Evolutionary conservation across 2,888 invertebrate genomes (phyloP).

Genomic region (Apomyelois bistriatella): DNA sequence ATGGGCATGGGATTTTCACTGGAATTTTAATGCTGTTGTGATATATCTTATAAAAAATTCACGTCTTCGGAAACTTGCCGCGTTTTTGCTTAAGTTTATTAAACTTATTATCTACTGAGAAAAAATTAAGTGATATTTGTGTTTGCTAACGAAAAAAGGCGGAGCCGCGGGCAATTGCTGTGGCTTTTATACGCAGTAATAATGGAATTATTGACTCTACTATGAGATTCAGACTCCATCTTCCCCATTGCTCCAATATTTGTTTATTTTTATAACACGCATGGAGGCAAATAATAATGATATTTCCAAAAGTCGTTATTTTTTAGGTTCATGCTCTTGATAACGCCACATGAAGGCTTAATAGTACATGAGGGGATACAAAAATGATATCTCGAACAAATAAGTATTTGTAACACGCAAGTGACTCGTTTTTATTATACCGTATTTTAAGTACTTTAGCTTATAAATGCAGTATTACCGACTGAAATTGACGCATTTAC

Average conservation of each 20-base stretch:
- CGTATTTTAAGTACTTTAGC: background rate
- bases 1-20: slow-evolving; percentile 4
- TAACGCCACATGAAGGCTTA: background rate
- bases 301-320: background rate
- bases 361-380: background rate
- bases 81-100: background rate
- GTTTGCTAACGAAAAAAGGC: no score
- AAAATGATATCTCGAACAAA: background rate
- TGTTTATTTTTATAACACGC: no score
- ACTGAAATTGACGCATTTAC: no score
- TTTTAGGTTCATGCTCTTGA: slow-evolving; percentile 1
- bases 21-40: slow-evolving; percentile 8
- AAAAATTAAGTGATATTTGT: background rate
- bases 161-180: no score
- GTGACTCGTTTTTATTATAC: background rate
- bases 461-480: background rate
- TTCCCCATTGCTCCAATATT: no score
- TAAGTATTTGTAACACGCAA: background rate
- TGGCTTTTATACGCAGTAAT: no score
- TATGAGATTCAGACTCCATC: no score
- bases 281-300: background rate
- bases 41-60: slow-evolving; percentile 9
- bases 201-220: no score
- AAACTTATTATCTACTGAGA: background rate
- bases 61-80: background rate